A percentile compares a stretch with the other conserved stretches of the same genome.
Conservation (phyloP, 1,140 invertebrate genomes). For the Phymastichus coffea region DNA sequence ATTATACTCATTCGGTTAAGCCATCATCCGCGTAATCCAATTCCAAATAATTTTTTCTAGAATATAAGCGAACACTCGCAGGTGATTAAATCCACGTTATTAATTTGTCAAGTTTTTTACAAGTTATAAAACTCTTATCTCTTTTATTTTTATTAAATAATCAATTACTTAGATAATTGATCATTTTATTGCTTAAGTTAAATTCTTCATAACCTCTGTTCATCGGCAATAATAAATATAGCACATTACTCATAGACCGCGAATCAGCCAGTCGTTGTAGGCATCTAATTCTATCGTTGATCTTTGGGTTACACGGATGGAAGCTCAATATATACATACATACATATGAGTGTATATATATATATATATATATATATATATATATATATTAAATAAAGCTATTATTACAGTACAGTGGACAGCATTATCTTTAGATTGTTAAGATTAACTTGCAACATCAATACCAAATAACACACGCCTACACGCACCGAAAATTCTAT, state of each 20-base stretch:
- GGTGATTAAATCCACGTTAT: neutral
- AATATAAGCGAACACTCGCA: neutral
- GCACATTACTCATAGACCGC: neutral
- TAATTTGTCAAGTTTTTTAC: too few species aligned
- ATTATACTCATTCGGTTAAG: conserved; percentile 13
- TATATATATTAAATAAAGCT: conserved; percentile 19
- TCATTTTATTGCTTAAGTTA: conserved; percentile 15
- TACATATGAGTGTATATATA: too few species aligned
- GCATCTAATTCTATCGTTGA: neutral
- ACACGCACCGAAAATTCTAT: neutral
- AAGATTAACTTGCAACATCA: conserved; percentile 29
- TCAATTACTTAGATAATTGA: conserved; percentile 13
- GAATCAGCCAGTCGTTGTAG: too few species aligned
- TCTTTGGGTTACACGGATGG: conserved; percentile 16
- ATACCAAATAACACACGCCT: conserved; percentile 27
- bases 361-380: too few species aligned
- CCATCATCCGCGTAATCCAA: conserved; percentile 18
- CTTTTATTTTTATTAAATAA: neutral
- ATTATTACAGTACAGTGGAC: conserved; percentile 33
- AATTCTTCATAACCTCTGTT: neutral
- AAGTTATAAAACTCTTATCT: conserved; percentile 6
- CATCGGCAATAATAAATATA: conserved; percentile 3
- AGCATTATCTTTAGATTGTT: conserved; percentile 25
- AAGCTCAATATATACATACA: conserved; percentile 12
- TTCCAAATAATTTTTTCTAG: neutral